Conservation (phyloP, 2,888 invertebrate species). For the Cremastinae sp. region DNA sequence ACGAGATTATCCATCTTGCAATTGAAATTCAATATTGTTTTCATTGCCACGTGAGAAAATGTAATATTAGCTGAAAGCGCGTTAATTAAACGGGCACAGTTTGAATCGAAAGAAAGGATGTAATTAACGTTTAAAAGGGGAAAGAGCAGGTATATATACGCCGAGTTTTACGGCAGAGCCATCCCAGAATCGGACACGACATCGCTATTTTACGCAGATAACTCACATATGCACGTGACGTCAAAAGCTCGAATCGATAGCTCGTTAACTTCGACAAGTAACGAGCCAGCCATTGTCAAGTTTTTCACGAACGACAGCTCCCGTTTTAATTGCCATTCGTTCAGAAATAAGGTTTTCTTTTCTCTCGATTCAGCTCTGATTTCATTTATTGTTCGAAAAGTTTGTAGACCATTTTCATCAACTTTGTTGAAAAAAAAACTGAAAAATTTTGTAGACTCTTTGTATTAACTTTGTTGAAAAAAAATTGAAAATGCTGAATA, state of each 20-base stretch:
- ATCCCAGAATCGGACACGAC: conserved; percentile 26
- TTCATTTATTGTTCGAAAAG: background rate
- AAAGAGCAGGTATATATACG: conserved; percentile 32
- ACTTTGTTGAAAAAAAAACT: too few species aligned
- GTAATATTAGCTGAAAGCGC: conserved; percentile 31
- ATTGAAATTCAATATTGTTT: background rate
- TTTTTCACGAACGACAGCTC: conserved; percentile 10
- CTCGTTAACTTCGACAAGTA: conserved; percentile 38
- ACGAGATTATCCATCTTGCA: too few species aligned
- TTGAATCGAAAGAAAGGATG: conserved; percentile 16
- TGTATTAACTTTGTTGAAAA: too few species aligned
- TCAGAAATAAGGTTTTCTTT: too few species aligned
- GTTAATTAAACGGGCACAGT: conserved; percentile 45
- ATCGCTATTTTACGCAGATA: conserved; percentile 19
- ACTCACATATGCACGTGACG: background rate
- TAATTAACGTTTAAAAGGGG: conserved; percentile 46
- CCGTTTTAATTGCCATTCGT: conserved; percentile 12
- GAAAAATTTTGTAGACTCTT: too few species aligned
- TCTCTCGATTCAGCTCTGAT: too few species aligned
- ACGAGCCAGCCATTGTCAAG: conserved; percentile 37
- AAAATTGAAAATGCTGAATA: too few species aligned
- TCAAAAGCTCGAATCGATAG: conserved; percentile 45
- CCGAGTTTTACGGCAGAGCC: background rate
- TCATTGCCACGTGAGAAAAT: conserved; percentile 12
- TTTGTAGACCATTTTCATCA: too few species aligned